Conservation (phyloP, 2,888 invertebrate species). For the Syrphus vitripennis region DNA sequence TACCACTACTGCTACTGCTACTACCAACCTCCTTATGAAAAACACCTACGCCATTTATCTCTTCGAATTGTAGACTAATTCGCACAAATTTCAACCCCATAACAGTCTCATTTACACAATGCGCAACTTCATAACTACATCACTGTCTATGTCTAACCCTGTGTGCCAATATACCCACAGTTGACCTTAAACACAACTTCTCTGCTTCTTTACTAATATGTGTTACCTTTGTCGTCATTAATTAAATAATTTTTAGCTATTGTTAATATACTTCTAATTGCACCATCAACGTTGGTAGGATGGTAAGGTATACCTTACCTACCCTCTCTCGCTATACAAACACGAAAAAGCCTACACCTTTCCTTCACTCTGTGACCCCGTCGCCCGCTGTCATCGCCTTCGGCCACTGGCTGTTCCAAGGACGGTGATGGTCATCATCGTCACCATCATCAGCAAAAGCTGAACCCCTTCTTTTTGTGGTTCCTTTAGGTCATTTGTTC, state of each 20-base stretch:
- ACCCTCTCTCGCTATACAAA: background rate
- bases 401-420: background rate
- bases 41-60: slow-evolving; percentile 19
- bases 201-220: slow-evolving; percentile 15
- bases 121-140: slow-evolving; percentile 18
- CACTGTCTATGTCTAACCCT: background rate
- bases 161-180: slow-evolving; percentile 2
- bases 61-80: slow-evolving; percentile 45
- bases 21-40: background rate
- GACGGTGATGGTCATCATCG: slow-evolving; percentile 36
- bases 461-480: slow-evolving; percentile 50
- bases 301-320: background rate
- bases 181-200: slow-evolving; percentile 30
- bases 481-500: slow-evolving; percentile 69
- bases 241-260: slow-evolving; percentile 82
- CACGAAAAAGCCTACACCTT: slow-evolving; percentile 1
- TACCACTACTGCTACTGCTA: too few relatives aligned
- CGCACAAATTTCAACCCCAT: slow-evolving; percentile 58
- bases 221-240: slow-evolving; percentile 76
- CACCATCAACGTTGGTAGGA: slow-evolving; percentile 71
- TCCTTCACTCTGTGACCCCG: background rate
- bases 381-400: too few relatives aligned
- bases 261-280: slow-evolving; percentile 82
- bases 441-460: slow-evolving; percentile 19
- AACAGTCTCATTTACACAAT: slow-evolving; percentile 33